Base-by-base conservation (phyloP, 2,797 vertebrate genomes). In the Lutjanus campechanus region DNA sequence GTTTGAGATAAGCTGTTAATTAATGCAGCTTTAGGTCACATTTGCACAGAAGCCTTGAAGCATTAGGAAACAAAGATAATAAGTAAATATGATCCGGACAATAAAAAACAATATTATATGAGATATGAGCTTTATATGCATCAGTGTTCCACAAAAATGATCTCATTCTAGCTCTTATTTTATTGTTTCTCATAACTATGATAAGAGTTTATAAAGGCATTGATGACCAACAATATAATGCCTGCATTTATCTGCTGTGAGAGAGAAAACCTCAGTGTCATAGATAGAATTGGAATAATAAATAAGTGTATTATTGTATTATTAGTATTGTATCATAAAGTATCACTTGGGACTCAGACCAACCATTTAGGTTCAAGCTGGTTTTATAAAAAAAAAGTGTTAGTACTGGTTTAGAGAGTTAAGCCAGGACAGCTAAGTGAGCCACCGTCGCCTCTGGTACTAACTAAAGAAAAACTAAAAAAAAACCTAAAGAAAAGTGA, bases 121-220 rank as follows among this genome's bases (percentile, higher is more conserved):
- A 79, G 51, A 77, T 50, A 22, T 29, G 46, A 8, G 8, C 20
- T 65, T 82, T 67, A 73, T n/a, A 40, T 11, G 12, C 13, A 56
- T 63, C 10, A 55, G 53, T 60, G 67, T 65, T n/a, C 19, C 29
- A 50, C 1, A 65, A 62, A 71, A 60, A 55, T 29, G 11, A 25
- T 56, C 17, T 56, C 15, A 69, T 76, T 53, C 8, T 16, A 25
- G 43, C 41, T 79, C 69, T 71, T 8, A 54, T 75, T 83, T 85
- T 69, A 82, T 36, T 16, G 54, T 80, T 72, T 41, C 61, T 71
- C 61, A 76, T 78, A 55, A 77, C 54, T 77, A 17, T 16, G 53
- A 67, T 47, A 62, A 59, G 47, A 51, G 44, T 82, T 76, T 29
- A 59, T 20, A 1, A 69, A 69, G 46, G 22, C 11, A 3, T 12